These are phyloP conservation scores for Scolopax mira DNA, from an alignment of 2,113 vertebrate genomes.

Conservation along the genomic window DNA sequence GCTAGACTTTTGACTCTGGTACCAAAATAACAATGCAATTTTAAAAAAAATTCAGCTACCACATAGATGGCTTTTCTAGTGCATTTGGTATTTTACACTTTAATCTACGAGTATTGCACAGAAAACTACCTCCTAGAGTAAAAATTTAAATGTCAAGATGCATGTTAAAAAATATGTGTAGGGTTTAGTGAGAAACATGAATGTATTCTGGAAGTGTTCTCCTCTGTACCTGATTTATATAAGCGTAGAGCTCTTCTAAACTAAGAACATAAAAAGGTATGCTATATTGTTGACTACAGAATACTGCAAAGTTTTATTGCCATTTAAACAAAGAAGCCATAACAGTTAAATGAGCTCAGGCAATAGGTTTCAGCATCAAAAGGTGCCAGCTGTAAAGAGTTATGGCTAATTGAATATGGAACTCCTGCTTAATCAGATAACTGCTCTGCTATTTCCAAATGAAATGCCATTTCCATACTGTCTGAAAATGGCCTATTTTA, in stretches of 20 bases:
- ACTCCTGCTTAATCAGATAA: slow-evolving; percentile 86
- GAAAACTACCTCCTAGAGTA: slow-evolving; percentile 41
- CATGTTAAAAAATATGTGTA: slow-evolving; percentile 59
- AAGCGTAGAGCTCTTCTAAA: slow-evolving; percentile 76
- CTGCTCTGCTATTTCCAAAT: slow-evolving; percentile 82
- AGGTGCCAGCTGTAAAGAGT: slow-evolving; percentile 86
- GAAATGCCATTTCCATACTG: slow-evolving; percentile 84
- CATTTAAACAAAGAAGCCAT: slow-evolving; percentile 86
- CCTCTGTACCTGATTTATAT: slow-evolving; percentile 70
- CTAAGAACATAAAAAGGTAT: slow-evolving; percentile 80
- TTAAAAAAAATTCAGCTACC: background rate
- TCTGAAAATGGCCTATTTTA: slow-evolving; percentile 82
- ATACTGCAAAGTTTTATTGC: slow-evolving; percentile 84
- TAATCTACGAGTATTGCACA: background rate
- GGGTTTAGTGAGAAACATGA: slow-evolving; percentile 62
- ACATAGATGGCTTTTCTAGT: background rate
- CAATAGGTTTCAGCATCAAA: slow-evolving; percentile 84
- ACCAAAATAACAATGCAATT: background rate
- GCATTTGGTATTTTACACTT: slow-evolving; percentile 10
- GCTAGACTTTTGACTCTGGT: background rate
- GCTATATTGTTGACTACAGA: slow-evolving; percentile 80
- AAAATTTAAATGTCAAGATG: slow-evolving; percentile 63
- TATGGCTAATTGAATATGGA: slow-evolving; percentile 88
- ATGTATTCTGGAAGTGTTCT: slow-evolving; percentile 71
- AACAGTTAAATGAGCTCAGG: slow-evolving; percentile 85